These are phyloP conservation scores for Paelopatides confundens DNA, from an alignment of 53 echinoderm and acorn worm species.

Conservation along the genomic window DNA sequence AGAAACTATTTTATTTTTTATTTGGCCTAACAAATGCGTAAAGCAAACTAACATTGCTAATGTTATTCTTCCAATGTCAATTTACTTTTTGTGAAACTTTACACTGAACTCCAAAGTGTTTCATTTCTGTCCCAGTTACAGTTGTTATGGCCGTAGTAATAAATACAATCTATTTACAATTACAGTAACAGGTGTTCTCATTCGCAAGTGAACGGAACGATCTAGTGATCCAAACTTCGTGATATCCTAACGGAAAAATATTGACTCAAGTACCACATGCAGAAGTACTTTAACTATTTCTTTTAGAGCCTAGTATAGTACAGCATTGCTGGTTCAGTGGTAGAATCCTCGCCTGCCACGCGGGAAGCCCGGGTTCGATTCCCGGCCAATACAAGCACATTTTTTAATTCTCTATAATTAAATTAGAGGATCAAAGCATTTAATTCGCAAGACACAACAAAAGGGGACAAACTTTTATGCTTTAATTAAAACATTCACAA, in stretches of 20 bases:
- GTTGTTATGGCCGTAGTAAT: background rate
- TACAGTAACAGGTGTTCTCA: background rate
- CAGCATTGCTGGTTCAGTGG: conserved; percentile 49
- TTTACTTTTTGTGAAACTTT: too few relatives aligned
- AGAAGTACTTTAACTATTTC: too few relatives aligned
- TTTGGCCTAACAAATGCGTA: too few relatives aligned
- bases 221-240: background rate
- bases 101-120: background rate
- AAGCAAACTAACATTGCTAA: background rate
- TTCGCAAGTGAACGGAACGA: background rate
- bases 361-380: conserved; percentile 52
- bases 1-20: too few relatives aligned
- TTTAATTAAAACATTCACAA: too few relatives aligned
- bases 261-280: background rate
- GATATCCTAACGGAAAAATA: background rate
- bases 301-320: too few relatives aligned
- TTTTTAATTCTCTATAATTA: too few relatives aligned
- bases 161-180: background rate
- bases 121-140: background rate
- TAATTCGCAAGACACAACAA: too few relatives aligned
- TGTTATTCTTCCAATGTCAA: background rate
- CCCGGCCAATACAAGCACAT: conserved; percentile 29
- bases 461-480: too few relatives aligned
- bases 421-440: too few relatives aligned
- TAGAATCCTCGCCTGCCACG: conserved; percentile 53